phyloP scores from a whole-genome alignment of 2,113 vertebrate genomes.

The Macrotus californicus region DNA sequence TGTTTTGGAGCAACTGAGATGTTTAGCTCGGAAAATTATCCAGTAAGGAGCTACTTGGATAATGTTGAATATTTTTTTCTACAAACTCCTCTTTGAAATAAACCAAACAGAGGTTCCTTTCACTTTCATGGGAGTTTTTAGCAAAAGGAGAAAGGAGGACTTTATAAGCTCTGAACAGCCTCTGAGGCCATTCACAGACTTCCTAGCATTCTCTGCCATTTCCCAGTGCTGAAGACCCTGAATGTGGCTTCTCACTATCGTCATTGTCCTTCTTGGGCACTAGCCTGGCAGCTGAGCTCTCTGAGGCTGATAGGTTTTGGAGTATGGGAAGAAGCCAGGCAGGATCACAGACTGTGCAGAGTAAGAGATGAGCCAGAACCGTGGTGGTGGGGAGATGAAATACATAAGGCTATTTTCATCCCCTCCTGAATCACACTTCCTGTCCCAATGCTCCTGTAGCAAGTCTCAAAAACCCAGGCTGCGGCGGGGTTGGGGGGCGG shows the following conservation, averaged over 20 bases:
- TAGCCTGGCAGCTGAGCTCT: constrained; percentile 56
- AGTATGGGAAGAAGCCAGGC: constrained; percentile 17
- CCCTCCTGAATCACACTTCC: neutral
- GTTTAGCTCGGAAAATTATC: constrained; percentile 76
- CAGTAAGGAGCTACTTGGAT: constrained; percentile 79
- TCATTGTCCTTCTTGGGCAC: constrained; percentile 39
- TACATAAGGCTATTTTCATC: neutral
- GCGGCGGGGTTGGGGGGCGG: neutral
- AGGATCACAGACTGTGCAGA: neutral
- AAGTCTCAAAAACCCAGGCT: neutral
- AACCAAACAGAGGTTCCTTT: constrained; percentile 83
- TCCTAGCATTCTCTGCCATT: constrained; percentile 73
- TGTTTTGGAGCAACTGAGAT: constrained; percentile 74
- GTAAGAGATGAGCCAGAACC: constrained; percentile 13
- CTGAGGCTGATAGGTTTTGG: constrained; percentile 21
- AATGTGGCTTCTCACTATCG: constrained; percentile 70
- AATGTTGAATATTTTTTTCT: constrained; percentile 65
- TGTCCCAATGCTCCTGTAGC: neutral
- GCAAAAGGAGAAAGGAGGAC: constrained; percentile 79
- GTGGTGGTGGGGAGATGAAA: neutral
- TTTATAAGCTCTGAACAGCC: constrained; percentile 78
- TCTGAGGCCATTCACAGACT: constrained; percentile 77
- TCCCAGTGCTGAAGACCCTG: constrained; percentile 68
- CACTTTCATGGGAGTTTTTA: constrained; percentile 79
- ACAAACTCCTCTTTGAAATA: constrained; percentile 82